Evolutionary conservation across 1,140 invertebrate species (phyloP).

Genomic region (Ooceraea biroi): DNA sequence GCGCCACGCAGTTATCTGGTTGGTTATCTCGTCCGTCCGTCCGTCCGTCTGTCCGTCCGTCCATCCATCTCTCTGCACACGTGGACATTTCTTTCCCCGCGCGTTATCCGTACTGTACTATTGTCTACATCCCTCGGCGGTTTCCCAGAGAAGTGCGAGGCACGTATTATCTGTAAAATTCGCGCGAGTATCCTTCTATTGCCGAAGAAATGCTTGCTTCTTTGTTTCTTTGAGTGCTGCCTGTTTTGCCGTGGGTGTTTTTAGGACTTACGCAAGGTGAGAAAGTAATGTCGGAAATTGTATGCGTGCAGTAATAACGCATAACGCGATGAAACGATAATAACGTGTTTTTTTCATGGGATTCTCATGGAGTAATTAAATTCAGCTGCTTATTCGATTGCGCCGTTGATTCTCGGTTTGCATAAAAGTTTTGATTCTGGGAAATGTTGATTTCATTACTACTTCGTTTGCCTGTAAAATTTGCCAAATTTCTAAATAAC

Average conservation of each 20-base stretch:
- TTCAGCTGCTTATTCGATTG: background rate
- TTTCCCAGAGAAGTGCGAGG: background rate
- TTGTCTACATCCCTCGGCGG: background rate
- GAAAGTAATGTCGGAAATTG: too few species aligned
- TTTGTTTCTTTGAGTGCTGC: too few species aligned
- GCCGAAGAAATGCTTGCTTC: too few species aligned
- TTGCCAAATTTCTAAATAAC: background rate
- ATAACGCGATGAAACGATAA: background rate
- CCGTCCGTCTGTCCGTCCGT: background rate
- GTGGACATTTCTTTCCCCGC: slow-evolving; percentile 30
- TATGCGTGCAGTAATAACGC: too few species aligned
- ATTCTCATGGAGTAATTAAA: background rate
- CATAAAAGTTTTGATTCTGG: background rate
- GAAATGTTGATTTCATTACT: background rate
- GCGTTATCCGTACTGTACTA: slow-evolving; percentile 17
- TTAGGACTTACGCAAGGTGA: too few species aligned
- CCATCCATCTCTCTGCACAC: too few species aligned
- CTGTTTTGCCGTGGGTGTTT: too few species aligned
- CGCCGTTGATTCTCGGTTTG: background rate
- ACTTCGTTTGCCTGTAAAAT: background rate
- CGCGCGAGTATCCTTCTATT: too few species aligned
- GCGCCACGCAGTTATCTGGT: slow-evolving; percentile 44
- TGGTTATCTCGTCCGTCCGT: slow-evolving; percentile 34
- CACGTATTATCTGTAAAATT: background rate
- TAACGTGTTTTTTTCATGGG: background rate